These are phyloP conservation scores for Steatocranus sp. DNA, from an alignment of 2,797 vertebrate genomes.

Conservation along the genomic window DNA sequence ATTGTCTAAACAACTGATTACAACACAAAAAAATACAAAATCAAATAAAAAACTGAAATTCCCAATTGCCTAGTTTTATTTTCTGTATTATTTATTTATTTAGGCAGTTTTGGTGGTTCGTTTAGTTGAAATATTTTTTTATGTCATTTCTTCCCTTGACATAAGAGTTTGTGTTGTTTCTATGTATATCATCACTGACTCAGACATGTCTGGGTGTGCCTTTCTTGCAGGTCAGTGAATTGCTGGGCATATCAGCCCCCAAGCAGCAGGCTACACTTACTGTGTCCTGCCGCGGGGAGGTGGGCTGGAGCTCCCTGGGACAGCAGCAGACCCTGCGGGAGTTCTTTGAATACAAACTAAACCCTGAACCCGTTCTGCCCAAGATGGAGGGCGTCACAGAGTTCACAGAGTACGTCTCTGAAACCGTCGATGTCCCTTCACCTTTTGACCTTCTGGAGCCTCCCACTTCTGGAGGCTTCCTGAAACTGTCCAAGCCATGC, in stretches of 20 bases:
- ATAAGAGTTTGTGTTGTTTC: not conserved
- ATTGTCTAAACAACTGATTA: not conserved
- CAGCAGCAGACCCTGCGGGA: constrained; percentile 76
- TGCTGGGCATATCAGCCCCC: constrained; percentile 82
- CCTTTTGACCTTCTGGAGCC: constrained; percentile 96
- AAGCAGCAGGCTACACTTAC: constrained; percentile 88
- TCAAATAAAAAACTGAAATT: not conserved
- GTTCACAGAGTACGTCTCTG: constrained; percentile 96
- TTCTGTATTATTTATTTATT: not conserved
- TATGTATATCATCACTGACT: not conserved
- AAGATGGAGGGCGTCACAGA: constrained; percentile 97
- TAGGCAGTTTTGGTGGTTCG: not conserved
- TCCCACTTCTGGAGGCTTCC: constrained; percentile 95
- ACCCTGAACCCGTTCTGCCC: constrained; percentile 84
- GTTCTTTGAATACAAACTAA: constrained; percentile 86
- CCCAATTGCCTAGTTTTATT: not conserved
- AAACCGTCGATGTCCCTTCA: constrained; percentile 95
- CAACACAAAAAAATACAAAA: not conserved
- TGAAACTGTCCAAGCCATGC: constrained; percentile 97
- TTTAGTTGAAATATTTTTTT: not conserved
- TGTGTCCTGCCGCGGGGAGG: constrained; percentile 89
- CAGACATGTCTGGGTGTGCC: constrained; percentile 32
- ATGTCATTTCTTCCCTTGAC: not conserved
- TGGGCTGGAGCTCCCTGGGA: constrained; percentile 88
- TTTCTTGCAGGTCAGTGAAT: constrained; percentile 80